These are phyloP conservation scores for Cheirogaleus medius DNA, from an alignment of 2,113 vertebrate genomes.

Conservation along the genomic window DNA sequence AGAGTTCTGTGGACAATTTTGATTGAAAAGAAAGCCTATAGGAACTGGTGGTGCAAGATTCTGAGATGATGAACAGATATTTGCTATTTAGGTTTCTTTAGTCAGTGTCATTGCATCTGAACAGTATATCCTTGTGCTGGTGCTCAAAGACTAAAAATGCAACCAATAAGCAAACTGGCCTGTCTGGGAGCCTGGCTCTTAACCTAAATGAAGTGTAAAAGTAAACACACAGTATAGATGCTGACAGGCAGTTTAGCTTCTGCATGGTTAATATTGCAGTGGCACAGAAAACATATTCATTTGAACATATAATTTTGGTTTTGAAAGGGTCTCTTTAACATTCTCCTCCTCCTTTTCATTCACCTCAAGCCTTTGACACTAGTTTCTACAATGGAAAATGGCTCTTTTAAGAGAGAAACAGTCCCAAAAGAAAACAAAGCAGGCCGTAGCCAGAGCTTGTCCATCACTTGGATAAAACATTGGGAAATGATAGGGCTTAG, in stretches of 20 bases:
- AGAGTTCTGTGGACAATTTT: background rate
- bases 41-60: background rate
- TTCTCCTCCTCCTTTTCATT: conserved; percentile 58
- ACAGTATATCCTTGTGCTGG: conserved; percentile 49
- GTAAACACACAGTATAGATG: conserved; percentile 56
- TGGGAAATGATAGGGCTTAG: conserved; percentile 59
- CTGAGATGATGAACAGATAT: background rate
- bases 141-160: conserved; percentile 8
- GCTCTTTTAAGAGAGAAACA: conserved; percentile 53
- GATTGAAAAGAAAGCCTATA: background rate
- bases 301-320: conserved; percentile 75
- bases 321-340: conserved; percentile 73
- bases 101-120: conserved; percentile 27
- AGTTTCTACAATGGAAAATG: conserved; percentile 59
- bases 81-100: conserved; percentile 20
- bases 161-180: conserved; percentile 41
- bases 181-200: conserved; percentile 47
- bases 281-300: conserved; percentile 64
- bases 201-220: conserved; percentile 73
- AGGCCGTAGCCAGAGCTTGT: conserved; percentile 42
- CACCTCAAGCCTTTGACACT: conserved; percentile 62
- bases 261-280: conserved; percentile 16
- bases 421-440: conserved; percentile 48
- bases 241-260: conserved; percentile 61
- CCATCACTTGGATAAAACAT: conserved; percentile 68